Conservation (phyloP, 2,888 invertebrate genomes). For the Clitarchus hookeri region DNA sequence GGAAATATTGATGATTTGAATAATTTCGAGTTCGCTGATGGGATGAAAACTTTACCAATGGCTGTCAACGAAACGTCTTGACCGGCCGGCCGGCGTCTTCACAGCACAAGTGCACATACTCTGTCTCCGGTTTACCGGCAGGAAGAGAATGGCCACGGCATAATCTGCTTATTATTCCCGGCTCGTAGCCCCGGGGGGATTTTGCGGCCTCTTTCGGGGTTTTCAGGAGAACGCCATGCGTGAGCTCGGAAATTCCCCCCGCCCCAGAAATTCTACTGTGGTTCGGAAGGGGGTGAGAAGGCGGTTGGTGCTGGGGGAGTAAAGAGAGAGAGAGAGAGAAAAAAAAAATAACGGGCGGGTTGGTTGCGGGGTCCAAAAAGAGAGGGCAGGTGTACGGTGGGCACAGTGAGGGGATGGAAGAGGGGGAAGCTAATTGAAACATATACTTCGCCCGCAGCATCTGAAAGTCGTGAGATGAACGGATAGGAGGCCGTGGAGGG, state of each 20-base stretch:
- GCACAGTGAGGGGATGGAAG: too few relatives aligned
- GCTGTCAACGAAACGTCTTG: too few relatives aligned
- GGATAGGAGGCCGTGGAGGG: background rate
- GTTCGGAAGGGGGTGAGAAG: too few relatives aligned
- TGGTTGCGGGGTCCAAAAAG: too few relatives aligned
- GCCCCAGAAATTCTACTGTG: background rate
- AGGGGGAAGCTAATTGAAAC: background rate
- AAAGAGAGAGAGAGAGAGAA: background rate
- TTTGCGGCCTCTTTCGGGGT: background rate
- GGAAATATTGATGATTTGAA: too few relatives aligned
- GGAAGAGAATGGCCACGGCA: background rate
- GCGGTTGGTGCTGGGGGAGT: background rate
- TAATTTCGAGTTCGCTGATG: too few relatives aligned
- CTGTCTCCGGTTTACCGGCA: too few relatives aligned
- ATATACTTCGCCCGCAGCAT: constrained; percentile 9
- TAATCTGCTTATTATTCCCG: constrained; percentile 7
- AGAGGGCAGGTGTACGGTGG: background rate
- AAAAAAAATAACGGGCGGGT: background rate
- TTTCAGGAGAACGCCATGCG: background rate
- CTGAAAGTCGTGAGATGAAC: constrained; percentile 8
- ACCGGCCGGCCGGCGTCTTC: too few relatives aligned
- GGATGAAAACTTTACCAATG: too few relatives aligned
- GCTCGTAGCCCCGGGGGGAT: background rate
- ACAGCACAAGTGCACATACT: too few relatives aligned
- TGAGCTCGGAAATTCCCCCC: background rate